Percentiles rank a stretch among this genome's conserved stretches.
Conservation (phyloP, 1,140 invertebrate genomes). For the Drosophila sp. region DNA sequence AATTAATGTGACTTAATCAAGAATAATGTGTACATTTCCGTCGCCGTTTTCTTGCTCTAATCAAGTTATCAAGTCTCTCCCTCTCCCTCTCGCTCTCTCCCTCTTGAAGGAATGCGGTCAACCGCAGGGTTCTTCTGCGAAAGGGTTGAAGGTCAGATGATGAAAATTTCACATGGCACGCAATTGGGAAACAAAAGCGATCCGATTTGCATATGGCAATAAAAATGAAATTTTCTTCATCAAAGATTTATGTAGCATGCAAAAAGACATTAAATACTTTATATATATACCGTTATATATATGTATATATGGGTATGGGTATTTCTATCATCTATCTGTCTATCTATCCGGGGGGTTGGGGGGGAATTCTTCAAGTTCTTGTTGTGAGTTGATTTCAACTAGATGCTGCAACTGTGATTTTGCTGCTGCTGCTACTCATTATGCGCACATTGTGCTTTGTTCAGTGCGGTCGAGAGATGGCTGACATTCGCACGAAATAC, state of each 20-base stretch:
- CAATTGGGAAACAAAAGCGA: conserved; percentile 22
- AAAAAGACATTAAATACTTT: conserved; percentile 50
- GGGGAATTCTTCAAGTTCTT: not conserved
- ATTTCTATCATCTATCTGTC: not conserved
- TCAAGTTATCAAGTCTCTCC: conserved; percentile 63
- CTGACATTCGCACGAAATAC: conserved; percentile 68
- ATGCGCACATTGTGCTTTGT: conserved; percentile 73
- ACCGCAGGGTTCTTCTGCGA: conserved; percentile 53
- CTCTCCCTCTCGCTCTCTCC: conserved; percentile 27
- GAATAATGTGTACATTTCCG: conserved; percentile 69
- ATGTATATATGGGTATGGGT: not conserved
- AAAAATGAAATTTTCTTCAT: conserved; percentile 63
- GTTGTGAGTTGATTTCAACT: not conserved
- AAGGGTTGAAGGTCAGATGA: conserved; percentile 73
- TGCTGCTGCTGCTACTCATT: conserved; percentile 51
- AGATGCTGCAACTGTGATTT: conserved; percentile 21
- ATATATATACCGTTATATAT: not conserved
- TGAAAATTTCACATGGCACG: conserved; percentile 14
- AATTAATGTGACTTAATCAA: conserved; percentile 83
- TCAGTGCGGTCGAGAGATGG: conserved; percentile 15
- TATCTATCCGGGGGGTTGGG: conserved; percentile 31
- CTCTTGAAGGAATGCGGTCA: conserved; percentile 64
- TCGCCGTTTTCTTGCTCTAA: conserved; percentile 45
- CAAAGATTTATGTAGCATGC: conserved; percentile 73
- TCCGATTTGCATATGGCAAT: conserved; percentile 72